Conservation (phyloP, 1,140 invertebrate genomes). For the Tenebrio molitor region DNA sequence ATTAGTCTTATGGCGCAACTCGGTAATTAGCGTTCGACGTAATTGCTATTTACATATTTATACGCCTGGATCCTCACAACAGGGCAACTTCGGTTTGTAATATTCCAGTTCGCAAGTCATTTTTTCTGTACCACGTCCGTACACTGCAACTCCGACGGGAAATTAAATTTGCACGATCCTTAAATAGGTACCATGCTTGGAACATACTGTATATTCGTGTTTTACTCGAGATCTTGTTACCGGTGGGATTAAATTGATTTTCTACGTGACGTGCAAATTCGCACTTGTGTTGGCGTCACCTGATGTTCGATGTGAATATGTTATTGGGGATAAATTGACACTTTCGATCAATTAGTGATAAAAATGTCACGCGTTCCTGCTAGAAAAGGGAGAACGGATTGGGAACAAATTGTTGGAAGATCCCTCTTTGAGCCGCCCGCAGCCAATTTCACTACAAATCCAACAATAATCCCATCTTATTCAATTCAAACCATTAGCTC, state of each 20-base stretch:
- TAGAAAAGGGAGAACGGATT: too few species aligned
- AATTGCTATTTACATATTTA: conserved; percentile 33
- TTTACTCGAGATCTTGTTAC: neutral
- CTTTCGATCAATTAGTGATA: too few species aligned
- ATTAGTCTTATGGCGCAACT: conserved; percentile 1
- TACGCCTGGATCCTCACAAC: neutral
- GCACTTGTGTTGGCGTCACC: too few species aligned
- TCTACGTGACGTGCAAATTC: too few species aligned
- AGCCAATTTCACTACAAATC: too few species aligned
- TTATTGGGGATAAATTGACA: too few species aligned
- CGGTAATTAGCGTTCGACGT: conserved; percentile 6
- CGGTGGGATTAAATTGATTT: neutral
- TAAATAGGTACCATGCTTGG: neutral
- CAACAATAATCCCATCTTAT: too few species aligned
- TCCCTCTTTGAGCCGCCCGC: too few species aligned
- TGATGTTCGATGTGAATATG: too few species aligned
- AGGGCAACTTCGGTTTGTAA: neutral
- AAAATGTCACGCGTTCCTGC: too few species aligned
- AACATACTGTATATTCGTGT: neutral
- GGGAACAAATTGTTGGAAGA: too few species aligned
- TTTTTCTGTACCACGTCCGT: neutral
- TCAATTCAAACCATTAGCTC: too few species aligned
- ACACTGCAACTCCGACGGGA: neutral
- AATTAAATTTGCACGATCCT: neutral
- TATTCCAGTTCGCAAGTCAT: neutral